Conservation (phyloP, 2,797 vertebrate genomes). For the Chaetodon trifasciatus region DNA sequence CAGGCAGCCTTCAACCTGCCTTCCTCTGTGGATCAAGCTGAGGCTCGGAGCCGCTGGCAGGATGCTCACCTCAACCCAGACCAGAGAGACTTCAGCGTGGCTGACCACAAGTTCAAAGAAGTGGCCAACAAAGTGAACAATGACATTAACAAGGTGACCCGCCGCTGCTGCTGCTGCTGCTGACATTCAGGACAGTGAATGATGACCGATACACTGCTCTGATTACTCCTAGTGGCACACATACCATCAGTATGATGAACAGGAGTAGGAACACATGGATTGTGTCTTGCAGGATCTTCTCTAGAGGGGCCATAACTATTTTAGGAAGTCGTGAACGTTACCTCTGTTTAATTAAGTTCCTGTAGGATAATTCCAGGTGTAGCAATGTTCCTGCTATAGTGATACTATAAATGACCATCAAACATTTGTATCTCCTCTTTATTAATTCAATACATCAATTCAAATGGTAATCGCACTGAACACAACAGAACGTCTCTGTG, state of each 20-base stretch:
- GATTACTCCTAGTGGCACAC: neutral
- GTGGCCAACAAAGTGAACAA: slow-evolving; percentile 95
- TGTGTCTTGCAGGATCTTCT: neutral
- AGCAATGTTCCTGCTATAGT: neutral
- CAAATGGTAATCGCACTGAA: neutral
- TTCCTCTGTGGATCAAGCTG: slow-evolving; percentile 77
- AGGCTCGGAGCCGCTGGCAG: slow-evolving; percentile 91
- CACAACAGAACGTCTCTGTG: neutral
- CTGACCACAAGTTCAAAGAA: slow-evolving; percentile 98
- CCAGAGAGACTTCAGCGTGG: slow-evolving; percentile 94
- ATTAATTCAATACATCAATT: neutral
- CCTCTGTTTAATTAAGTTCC: neutral
- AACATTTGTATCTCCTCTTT: neutral
- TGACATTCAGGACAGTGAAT: neutral
- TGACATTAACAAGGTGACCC: slow-evolving; percentile 93
- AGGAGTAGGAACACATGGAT: neutral
- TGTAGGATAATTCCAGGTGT: neutral
- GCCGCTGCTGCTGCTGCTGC: neutral
- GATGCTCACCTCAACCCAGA: slow-evolving; percentile 95
- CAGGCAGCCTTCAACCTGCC: slow-evolving; percentile 91
- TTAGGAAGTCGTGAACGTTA: neutral
- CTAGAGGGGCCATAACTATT: neutral
- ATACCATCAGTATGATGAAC: neutral
- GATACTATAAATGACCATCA: neutral
- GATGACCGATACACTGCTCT: neutral